Conservation (phyloP, 1,140 invertebrate genomes). For the Drosophila navojoa region DNA sequence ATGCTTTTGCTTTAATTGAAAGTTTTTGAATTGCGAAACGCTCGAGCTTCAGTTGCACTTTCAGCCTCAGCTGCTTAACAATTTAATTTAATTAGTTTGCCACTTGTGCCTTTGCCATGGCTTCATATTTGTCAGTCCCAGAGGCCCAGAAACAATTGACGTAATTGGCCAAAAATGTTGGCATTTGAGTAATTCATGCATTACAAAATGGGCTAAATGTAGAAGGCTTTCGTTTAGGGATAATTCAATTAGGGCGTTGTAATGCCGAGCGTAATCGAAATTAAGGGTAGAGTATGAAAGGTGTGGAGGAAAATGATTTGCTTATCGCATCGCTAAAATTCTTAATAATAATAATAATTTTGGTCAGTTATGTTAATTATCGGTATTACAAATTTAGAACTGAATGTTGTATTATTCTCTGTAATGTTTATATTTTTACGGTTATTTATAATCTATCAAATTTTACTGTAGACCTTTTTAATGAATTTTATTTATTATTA, state of each 20-base stretch:
- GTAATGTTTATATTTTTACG: too few species aligned
- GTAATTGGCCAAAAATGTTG: conserved; percentile 17
- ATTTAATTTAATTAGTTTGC: conserved; percentile 18
- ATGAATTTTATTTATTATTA: too few species aligned
- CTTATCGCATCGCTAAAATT: too few species aligned
- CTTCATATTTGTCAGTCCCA: not conserved
- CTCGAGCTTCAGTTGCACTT: conserved; percentile 4
- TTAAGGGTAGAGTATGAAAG: not conserved
- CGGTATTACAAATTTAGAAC: too few species aligned
- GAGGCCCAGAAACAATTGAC: conserved; percentile 18
- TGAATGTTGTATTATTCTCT: too few species aligned
- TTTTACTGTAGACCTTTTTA: too few species aligned
- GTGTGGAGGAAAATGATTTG: too few species aligned
- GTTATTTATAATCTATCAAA: too few species aligned
- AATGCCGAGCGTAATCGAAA: not conserved
- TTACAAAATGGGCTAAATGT: not conserved
- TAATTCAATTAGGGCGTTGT: not conserved
- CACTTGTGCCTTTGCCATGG: not conserved
- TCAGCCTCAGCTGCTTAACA: conserved; percentile 15
- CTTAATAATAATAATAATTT: too few species aligned
- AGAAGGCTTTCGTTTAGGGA: not conserved
- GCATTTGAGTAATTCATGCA: conserved; percentile 2
- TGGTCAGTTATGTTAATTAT: too few species aligned
- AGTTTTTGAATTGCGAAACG: not conserved
- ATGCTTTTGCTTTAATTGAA: conserved; percentile 24